Conservation (phyloP, 2,797 vertebrate genomes). For the Miichthys miiuy region DNA sequence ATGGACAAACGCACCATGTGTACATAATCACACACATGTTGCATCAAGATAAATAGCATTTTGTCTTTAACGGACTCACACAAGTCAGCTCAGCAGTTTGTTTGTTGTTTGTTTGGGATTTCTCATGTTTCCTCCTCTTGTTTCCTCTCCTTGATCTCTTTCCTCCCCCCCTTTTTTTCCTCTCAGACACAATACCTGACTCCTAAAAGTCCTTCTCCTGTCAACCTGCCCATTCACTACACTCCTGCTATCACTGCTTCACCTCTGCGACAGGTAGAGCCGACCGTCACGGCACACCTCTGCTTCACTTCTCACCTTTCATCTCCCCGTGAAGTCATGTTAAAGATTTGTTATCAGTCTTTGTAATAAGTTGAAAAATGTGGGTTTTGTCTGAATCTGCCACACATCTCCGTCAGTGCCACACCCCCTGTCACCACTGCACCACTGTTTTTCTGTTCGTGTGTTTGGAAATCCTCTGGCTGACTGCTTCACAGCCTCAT, state of each 20-base stretch:
- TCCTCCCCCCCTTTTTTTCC: neutral
- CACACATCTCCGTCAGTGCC: neutral
- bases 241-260: slow-evolving; percentile 86
- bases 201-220: slow-evolving; percentile 78
- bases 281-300: neutral
- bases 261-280: slow-evolving; percentile 84
- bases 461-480: neutral
- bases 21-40: neutral
- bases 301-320: neutral
- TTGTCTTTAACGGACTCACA: neutral
- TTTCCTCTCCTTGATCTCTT: neutral
- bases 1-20: neutral
- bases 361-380: too few species aligned
- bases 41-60: neutral
- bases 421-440: neutral
- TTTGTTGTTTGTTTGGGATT: neutral
- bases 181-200: slow-evolving; percentile 67
- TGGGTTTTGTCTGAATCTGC: neutral
- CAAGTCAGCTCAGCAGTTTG: neutral
- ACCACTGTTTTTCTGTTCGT: neutral
- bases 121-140: neutral
- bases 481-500: neutral
- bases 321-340: neutral
- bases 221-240: slow-evolving; percentile 84
- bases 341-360: too few species aligned